Evolutionary conservation across 2,113 vertebrate genomes (phyloP).

Genomic region (Carassius auratus): DNA sequence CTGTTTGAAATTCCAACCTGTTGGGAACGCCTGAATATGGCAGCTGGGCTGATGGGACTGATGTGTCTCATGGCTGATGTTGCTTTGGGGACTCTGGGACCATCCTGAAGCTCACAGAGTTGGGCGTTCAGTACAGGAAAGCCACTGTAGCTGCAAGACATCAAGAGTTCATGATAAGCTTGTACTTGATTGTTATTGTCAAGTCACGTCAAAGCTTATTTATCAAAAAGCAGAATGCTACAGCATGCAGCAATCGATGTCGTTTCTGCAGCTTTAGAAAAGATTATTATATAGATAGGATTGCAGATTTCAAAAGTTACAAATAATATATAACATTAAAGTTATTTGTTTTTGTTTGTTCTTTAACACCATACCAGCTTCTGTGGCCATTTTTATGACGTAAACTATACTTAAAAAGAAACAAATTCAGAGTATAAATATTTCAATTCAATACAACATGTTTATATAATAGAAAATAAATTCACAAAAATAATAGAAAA

Average conservation of each 20-base stretch:
- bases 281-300: background rate
- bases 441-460: background rate
- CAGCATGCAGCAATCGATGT: background rate
- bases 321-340: background rate
- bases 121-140: conserved; percentile 91
- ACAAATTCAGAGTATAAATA: too few species aligned
- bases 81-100: conserved; percentile 74
- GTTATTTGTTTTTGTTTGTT: background rate
- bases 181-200: background rate
- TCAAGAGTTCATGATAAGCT: background rate
- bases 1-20: conserved; percentile 78
- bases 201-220: background rate
- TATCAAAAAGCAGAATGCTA: background rate
- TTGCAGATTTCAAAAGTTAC: background rate
- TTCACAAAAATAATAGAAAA: background rate
- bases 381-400: too few species aligned
- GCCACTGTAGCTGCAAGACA: conserved; percentile 85
- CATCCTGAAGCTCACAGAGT: conserved; percentile 87
- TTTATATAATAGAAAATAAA: background rate
- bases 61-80: conserved; percentile 82
- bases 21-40: conserved; percentile 96
- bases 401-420: too few species aligned
- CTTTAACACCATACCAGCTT: background rate
- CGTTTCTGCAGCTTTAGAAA: background rate
- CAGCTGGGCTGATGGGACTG: conserved; percentile 90